Conservation (phyloP, 2,797 vertebrate genomes). For the Craterocephalus amniculus region DNA sequence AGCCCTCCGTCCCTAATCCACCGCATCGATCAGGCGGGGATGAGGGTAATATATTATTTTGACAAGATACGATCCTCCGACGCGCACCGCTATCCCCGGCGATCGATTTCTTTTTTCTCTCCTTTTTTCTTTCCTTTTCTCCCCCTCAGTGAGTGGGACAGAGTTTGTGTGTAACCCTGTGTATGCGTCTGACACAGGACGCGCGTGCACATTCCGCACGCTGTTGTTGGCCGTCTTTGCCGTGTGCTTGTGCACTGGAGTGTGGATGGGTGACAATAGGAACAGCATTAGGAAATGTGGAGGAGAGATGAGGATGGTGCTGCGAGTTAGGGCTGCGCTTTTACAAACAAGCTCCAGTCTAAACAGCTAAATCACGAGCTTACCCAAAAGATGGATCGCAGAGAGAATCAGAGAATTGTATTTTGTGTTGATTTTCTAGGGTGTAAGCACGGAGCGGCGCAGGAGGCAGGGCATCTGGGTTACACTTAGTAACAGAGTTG, state of each 20-base stretch:
- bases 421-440: conserved; percentile 36
- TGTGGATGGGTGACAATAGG: conserved; percentile 80
- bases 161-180: conserved; percentile 70
- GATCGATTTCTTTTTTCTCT: conserved; percentile 93
- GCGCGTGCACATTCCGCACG: conserved; percentile 55
- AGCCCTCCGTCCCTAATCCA: conserved; percentile 94
- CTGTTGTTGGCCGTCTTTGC: conserved; percentile 29
- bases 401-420: conserved; percentile 32
- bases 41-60: conserved; percentile 99
- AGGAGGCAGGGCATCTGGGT: conserved; percentile 26
- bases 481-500: conserved; percentile 64
- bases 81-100: conserved; percentile 90
- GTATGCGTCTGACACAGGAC: conserved; percentile 48
- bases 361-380: conserved; percentile 72
- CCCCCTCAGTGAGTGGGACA: conserved; percentile 83
- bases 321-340: conserved; percentile 67
- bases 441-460: conserved; percentile 18
- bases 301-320: conserved; percentile 75
- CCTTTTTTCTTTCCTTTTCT: conserved; percentile 80
- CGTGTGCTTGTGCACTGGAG: conserved; percentile 70
- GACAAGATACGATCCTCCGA: conserved; percentile 98
- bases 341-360: conserved; percentile 78
- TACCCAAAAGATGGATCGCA: conserved; percentile 53
- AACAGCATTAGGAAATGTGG: conserved; percentile 82
- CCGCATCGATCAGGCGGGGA: conserved; percentile 96